Evolutionary conservation across 2,113 vertebrate genomes (phyloP).

Genomic region (Seriola quinqueradiata): DNA sequence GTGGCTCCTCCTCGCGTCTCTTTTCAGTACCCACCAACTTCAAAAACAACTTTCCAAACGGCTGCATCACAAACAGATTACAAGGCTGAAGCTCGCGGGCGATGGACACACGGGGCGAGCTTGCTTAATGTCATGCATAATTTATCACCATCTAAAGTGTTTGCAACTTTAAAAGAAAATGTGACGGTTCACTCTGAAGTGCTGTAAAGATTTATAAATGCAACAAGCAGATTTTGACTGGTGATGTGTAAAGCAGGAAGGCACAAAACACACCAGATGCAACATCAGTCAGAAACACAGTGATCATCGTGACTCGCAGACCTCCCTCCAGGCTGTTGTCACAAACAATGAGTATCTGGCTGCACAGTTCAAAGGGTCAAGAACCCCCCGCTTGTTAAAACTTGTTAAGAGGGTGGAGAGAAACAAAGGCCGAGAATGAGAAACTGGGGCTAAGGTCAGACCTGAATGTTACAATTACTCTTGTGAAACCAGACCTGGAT

Average conservation of each 20-base stretch:
- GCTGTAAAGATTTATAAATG: slow-evolving; percentile 18
- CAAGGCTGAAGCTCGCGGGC: slow-evolving; percentile 17
- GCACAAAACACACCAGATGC: slow-evolving; percentile 15
- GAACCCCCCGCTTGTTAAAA: slow-evolving; percentile 59
- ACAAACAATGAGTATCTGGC: slow-evolving; percentile 65
- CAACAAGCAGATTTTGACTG: not conserved
- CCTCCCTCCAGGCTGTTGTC: slow-evolving; percentile 63
- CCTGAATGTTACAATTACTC: slow-evolving; percentile 61
- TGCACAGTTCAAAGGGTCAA: slow-evolving; percentile 55
- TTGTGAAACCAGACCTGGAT: slow-evolving; percentile 55
- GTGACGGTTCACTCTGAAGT: not conserved
- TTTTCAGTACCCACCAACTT: slow-evolving; percentile 23
- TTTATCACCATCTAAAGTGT: slow-evolving; percentile 26
- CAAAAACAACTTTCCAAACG: slow-evolving; percentile 35
- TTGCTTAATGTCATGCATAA: slow-evolving; percentile 4
- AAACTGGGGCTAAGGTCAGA: slow-evolving; percentile 65
- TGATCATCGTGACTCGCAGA: slow-evolving; percentile 42
- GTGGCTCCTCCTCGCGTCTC: slow-evolving; percentile 39
- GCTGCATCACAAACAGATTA: slow-evolving; percentile 40
- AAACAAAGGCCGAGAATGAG: slow-evolving; percentile 26
- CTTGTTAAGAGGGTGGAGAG: slow-evolving; percentile 45
- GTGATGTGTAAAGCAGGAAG: not conserved
- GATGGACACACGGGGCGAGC: not conserved
- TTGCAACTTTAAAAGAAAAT: slow-evolving; percentile 28
- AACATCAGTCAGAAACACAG: slow-evolving; percentile 47